Percentiles rank a stretch among this genome's conserved stretches.
Conservation (phyloP, 2,113 vertebrate species). For the Etheostoma cragini region DNA sequence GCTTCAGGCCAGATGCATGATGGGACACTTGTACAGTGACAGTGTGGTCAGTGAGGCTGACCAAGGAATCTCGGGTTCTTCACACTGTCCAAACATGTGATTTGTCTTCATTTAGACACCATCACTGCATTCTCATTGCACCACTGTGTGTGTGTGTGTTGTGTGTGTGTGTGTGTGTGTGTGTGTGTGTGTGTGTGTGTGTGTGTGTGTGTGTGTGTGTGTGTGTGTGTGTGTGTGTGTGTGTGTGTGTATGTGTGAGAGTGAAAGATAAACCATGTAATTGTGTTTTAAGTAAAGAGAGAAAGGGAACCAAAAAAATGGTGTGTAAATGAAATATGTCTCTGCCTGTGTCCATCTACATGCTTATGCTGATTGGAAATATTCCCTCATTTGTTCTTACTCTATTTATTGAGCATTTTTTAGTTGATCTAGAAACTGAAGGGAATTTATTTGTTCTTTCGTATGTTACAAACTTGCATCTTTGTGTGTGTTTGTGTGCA, state of each 20-base stretch:
- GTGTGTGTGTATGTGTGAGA: not conserved
- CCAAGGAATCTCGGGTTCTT: constrained; percentile 62
- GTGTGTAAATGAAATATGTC: constrained; percentile 11
- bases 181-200: no score
- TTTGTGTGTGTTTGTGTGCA: constrained; percentile 7
- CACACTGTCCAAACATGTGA: constrained; percentile 61
- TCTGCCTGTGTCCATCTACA: constrained; percentile 5
- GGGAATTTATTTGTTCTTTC: not conserved
- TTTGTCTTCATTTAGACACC: constrained; percentile 68
- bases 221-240: no score
- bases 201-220: not conserved
- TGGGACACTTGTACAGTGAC: constrained; percentile 65
- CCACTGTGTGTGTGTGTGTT: constrained; percentile 12
- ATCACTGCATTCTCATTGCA: constrained; percentile 58
- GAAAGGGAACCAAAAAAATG: not conserved
- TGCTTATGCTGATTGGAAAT: not conserved
- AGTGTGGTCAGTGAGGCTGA: constrained; percentile 62
- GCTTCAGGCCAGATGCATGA: constrained; percentile 59
- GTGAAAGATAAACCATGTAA: not conserved
- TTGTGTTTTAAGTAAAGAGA: constrained; percentile 31
- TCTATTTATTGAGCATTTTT: not conserved
- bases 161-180: constrained; percentile 4
- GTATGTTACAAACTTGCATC: not conserved
- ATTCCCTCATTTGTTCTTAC: not conserved
- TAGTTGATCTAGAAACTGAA: not conserved